Conservation (phyloP, 1,140 invertebrate species). For the Sinella curviseta region DNA sequence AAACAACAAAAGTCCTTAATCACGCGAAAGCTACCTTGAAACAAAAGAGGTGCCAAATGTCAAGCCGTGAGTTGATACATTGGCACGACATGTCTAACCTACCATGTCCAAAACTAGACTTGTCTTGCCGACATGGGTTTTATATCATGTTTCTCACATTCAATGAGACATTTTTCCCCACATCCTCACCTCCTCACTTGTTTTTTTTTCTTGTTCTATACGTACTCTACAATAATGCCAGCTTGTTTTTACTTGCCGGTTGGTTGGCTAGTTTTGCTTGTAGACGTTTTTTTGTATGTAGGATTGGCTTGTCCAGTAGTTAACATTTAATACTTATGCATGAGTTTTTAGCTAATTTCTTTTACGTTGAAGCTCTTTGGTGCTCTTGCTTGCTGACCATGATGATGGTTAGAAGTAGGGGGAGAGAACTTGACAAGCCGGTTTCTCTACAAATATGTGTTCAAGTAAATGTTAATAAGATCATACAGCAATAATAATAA, state of each 20-base stretch:
- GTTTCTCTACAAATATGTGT: constrained; percentile 19
- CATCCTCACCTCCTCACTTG: background rate
- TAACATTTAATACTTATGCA: background rate
- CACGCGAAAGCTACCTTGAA: constrained; percentile 18
- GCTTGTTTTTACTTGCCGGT: background rate
- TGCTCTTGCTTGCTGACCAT: background rate
- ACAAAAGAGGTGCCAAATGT: constrained; percentile 18
- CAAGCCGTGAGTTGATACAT: constrained; percentile 12
- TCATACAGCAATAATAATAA: background rate
- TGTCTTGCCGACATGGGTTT: constrained; percentile 11
- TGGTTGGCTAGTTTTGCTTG: background rate
- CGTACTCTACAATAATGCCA: background rate
- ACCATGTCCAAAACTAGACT: constrained; percentile 17
- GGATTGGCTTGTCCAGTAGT: background rate
- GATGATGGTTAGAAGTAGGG: background rate
- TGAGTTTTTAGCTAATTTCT: constrained; percentile 11
- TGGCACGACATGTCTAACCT: constrained; percentile 7
- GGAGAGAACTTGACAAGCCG: constrained; percentile 4
- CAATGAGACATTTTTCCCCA: background rate
- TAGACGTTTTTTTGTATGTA: background rate
- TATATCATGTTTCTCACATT: constrained; percentile 5
- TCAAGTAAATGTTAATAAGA: background rate
- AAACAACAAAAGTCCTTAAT: constrained; percentile 1
- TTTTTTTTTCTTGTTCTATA: background rate
- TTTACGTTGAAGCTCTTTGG: background rate